Base-by-base conservation (phyloP, 2,888 invertebrate species). In the Steinernema carpocapsae region DNA sequence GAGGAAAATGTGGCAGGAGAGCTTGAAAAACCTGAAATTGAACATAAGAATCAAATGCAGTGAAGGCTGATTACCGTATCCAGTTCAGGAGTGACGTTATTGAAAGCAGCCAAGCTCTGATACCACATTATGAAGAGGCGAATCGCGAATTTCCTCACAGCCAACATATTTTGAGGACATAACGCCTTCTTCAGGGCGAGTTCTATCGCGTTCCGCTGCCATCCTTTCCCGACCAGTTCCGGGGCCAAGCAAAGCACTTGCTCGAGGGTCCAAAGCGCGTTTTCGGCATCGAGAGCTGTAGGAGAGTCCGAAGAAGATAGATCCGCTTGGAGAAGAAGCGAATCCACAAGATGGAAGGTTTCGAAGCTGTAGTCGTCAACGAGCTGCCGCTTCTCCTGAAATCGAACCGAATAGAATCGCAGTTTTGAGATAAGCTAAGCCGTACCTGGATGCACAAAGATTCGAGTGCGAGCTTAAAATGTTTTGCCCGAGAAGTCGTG, bases 111-210 rank as follows among this genome's bases (percentile, higher is more conserved):
- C 14, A 87, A 76, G 19, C 80, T 82, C 70, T 87, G 87, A 76
- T 87, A 87, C 78, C 85, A 87, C 14, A 86, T 80, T 1, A 87
- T 75, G 75, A 87, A 87, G 1, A 87, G 77, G 2, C 87, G 80
- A 32, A 86, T 84, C 24, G 84, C 87, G 48, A 87, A 84, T 74
- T 87, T 87, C 24, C 87, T 76, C 7, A 87, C 85, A 0, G 86
- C 85, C 70, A 85, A 77, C 64, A 85, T 72, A 76, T 87, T 87
- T 70, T 80, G 79, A 29, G 87, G 87, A 52, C 84, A 83, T 0
- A 87, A 81, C 0, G 85, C 85, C 71, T 86, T 84, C 76, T 86
- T 85, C n/a, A 86, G 77, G 10, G 84, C 79, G 0, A 80, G 80
- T 72, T 87, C 86, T 37, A 86, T 86, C 12, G 85, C 86, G 59